These are phyloP conservation scores for Suricata suricatta DNA, from an alignment of 2,113 vertebrate genomes.

Conservation along the genomic window DNA sequence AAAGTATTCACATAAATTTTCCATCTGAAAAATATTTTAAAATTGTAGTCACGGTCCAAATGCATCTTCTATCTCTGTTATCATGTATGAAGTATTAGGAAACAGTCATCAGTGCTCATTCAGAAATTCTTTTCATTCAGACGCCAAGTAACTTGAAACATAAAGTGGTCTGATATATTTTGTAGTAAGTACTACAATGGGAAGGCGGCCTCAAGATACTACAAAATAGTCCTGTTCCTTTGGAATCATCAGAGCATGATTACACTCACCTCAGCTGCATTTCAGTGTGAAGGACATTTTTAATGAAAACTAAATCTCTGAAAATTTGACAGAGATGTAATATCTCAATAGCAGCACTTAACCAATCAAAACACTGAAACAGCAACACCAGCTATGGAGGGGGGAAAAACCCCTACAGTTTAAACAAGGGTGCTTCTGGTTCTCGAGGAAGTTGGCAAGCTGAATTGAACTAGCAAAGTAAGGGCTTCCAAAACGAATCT, in stretches of 20 bases:
- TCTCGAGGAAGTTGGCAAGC: slow-evolving; percentile 33
- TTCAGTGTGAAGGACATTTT: slow-evolving; percentile 46
- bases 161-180: neutral
- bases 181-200: neutral
- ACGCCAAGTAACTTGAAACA: slow-evolving; percentile 8
- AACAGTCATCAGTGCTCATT: slow-evolving; percentile 31
- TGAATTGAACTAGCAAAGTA: slow-evolving; percentile 50
- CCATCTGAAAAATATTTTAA: slow-evolving; percentile 46
- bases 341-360: slow-evolving; percentile 14
- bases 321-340: slow-evolving; percentile 26
- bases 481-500: slow-evolving; percentile 18
- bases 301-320: slow-evolving; percentile 14
- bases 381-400: neutral
- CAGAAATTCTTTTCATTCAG: slow-evolving; percentile 28
- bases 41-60: slow-evolving; percentile 34
- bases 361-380: neutral
- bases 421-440: neutral
- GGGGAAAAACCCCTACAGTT: neutral
- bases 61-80: slow-evolving; percentile 25
- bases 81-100: neutral
- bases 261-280: neutral
- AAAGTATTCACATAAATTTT: slow-evolving; percentile 44
- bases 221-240: neutral
- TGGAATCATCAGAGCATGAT: neutral
- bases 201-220: neutral